These are phyloP conservation scores for Phyllopteryx taeniolatus DNA, from an alignment of 2,113 vertebrate genomes.

Conservation along the genomic window DNA sequence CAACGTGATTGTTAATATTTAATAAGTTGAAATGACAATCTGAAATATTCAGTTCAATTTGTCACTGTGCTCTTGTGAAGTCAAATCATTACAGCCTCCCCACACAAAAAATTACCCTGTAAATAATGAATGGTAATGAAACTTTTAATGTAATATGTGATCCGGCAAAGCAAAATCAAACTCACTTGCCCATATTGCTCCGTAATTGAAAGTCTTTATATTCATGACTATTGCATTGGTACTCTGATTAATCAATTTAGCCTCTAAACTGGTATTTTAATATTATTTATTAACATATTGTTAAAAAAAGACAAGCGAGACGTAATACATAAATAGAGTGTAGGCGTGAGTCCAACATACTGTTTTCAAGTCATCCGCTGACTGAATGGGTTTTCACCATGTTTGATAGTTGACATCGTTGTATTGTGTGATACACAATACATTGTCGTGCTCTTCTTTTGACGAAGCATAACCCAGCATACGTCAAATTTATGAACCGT, in stretches of 20 bases:
- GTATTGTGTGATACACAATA: neutral
- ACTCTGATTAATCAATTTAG: neutral
- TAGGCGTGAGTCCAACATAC: neutral
- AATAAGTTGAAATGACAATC: conserved; percentile 17
- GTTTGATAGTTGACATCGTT: neutral
- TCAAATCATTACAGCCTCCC: conserved; percentile 4
- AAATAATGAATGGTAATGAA: conserved; percentile 14
- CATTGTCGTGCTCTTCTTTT: neutral
- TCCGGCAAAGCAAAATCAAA: neutral
- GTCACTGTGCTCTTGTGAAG: conserved; percentile 6
- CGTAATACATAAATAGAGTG: neutral
- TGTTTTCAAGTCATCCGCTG: conserved; percentile 10
- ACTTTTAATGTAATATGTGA: conserved; percentile 9
- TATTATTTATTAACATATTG: neutral
- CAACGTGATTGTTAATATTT: conserved; percentile 6
- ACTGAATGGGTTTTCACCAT: conserved; percentile 13
- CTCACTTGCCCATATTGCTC: neutral
- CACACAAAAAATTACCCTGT: conserved; percentile 8
- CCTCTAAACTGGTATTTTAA: neutral
- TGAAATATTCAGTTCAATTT: conserved; percentile 38
- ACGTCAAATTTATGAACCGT: conserved; percentile 14
- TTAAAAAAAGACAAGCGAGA: neutral
- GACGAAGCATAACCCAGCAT: neutral
- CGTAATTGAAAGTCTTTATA: conserved; percentile 7
- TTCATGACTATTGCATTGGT: neutral